These are phyloP conservation scores for Netelia inedita DNA, from an alignment of 2,888 invertebrate genomes.

Conservation along the genomic window DNA sequence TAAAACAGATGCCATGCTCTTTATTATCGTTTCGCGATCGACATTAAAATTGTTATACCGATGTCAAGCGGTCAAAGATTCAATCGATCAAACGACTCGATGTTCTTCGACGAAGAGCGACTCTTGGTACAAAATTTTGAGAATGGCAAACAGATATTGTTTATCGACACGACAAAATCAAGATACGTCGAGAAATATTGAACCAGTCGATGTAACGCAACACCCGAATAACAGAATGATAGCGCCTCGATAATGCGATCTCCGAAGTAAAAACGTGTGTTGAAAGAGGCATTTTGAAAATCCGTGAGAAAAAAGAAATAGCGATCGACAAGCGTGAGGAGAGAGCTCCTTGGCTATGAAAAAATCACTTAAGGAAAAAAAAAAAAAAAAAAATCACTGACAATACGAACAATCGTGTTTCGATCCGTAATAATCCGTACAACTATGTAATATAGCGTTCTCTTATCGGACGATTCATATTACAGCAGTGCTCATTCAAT, in stretches of 20 bases:
- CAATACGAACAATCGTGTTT: slow-evolving; percentile 32
- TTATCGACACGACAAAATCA: slow-evolving; percentile 1
- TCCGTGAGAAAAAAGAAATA: slow-evolving; percentile 17
- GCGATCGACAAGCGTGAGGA: background rate
- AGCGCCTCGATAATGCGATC: slow-evolving; percentile 48
- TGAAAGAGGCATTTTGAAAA: slow-evolving; percentile 26
- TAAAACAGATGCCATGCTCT: slow-evolving; percentile 54
- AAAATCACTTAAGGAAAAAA: background rate
- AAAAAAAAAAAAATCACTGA: slow-evolving; percentile 22
- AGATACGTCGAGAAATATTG: slow-evolving; percentile 49
- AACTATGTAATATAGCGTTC: slow-evolving; percentile 46
- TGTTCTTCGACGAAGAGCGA: background rate
- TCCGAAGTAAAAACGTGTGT: slow-evolving; percentile 32
- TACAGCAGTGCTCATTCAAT: slow-evolving; percentile 63
- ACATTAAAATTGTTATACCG: background rate
- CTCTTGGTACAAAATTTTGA: background rate
- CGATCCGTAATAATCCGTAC: slow-evolving; percentile 18
- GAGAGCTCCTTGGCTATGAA: slow-evolving; percentile 11
- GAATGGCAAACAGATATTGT: slow-evolving; percentile 3
- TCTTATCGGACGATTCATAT: slow-evolving; percentile 53
- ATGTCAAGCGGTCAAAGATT: background rate
- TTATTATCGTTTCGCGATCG: slow-evolving; percentile 10
- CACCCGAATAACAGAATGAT: slow-evolving; percentile 30
- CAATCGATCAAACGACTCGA: background rate
- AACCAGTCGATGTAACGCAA: slow-evolving; percentile 52